Conservation (phyloP, 2,113 vertebrate genomes). For the Equus quagga region DNA sequence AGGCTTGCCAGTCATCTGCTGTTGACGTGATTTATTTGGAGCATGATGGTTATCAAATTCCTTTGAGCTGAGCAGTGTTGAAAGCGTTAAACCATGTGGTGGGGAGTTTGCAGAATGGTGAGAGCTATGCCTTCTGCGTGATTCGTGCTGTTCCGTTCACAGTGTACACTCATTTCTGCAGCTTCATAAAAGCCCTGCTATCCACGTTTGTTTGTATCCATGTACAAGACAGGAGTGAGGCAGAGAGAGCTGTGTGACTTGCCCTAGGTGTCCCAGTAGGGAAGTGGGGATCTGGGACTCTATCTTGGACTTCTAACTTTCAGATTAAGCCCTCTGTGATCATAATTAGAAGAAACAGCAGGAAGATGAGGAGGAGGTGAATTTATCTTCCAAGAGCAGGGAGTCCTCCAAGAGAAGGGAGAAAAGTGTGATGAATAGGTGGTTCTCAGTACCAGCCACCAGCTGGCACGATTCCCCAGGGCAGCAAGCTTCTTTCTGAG, state of each 20-base stretch:
- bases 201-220: not conserved
- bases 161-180: rapidly evolving
- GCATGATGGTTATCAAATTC: not conserved
- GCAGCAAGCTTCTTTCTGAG: not conserved
- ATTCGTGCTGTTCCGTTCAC: not conserved
- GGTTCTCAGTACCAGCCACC: slow-evolving; percentile 55
- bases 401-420: not conserved
- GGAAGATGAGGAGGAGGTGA: not conserved
- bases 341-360: not conserved
- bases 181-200: not conserved
- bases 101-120: not conserved
- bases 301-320: not conserved
- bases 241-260: not conserved
- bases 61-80: not conserved
- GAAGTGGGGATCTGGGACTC: not conserved
- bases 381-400: too few relatives aligned
- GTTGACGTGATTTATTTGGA: not conserved
- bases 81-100: not conserved
- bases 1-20: not conserved
- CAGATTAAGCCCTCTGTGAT: not conserved
- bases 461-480: slow-evolving; percentile 55
- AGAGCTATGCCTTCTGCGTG: not conserved
- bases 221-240: not conserved
- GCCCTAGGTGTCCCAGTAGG: not conserved
- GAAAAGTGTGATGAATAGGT: not conserved